Evolutionary conservation across 1,140 invertebrate species (phyloP), one percentile per base, ranked within the genome.

Genomic region (Octopus sinensis): DNA sequence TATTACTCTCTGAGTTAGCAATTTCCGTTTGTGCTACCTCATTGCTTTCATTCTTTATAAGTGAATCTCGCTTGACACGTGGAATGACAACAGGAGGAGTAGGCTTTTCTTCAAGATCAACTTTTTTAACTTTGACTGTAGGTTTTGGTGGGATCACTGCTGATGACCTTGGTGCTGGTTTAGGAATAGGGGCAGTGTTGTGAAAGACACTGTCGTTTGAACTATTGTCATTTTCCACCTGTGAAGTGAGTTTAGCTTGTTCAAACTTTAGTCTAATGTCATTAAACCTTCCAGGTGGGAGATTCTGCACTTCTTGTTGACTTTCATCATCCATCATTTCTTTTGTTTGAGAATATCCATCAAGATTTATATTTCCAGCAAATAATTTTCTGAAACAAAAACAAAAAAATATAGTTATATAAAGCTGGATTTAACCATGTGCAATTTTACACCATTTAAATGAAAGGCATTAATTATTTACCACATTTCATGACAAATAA

Each of bases 201-300:
- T 73, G 17, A 73, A n/a, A 6, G 30, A n/a, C 30, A 23, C 68
- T 73, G 5, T 73, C 68, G 1, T 73, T 73, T 73, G 68, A 13
- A 73, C 30, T n/a, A 23, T 73, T 73, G 13, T 73, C 30, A 13
- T 73, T 23, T 73, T 73, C 68, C 17, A n/a, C 68, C 13, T 73
- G 68, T 73, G 68, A 13, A 73, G 68, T 13, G 30, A 17, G 56
- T 17, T 43, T 30, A 43, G 23, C 76, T 7, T 17, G n/a, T 54
- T 79, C 79, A 79, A 79, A 79, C 52, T 62, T 56, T 17, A 43
- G 53, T 4, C 53, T n/a, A 68, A 79, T 79, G 54, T 79, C 62
- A n/a, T 79, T 68, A 56, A 79, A 68, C 54, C 79, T 79, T 62
- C 79, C 79, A 0, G 56, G 30, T 62, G 79, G 79, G 13, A 79